Evolutionary conservation across 2,113 vertebrate species (phyloP).

Genomic region (Garra rufa): DNA sequence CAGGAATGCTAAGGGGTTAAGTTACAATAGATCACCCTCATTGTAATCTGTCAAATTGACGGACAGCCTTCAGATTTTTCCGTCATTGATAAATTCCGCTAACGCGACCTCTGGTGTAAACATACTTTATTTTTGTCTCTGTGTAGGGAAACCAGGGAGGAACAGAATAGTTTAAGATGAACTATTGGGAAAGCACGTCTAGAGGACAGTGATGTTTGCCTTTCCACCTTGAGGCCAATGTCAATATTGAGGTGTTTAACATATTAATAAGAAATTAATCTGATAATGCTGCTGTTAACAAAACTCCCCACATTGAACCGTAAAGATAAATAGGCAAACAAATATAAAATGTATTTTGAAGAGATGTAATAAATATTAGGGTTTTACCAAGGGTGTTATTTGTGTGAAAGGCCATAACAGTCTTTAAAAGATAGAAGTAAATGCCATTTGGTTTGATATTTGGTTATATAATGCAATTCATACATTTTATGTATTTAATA

Average conservation of each 20-base stretch:
- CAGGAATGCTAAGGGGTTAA: no score
- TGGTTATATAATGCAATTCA: not conserved
- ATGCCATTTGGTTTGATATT: not conserved
- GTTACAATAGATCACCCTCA: no score
- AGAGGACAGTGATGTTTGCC: slow-evolving; percentile 53
- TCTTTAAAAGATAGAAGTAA: not conserved
- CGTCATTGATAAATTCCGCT: no score
- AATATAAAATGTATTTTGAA: slow-evolving; percentile 42
- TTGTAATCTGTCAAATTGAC: no score
- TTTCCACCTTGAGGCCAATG: slow-evolving; percentile 43
- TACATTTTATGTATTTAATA: not conserved
- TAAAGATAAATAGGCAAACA: slow-evolving; percentile 54
- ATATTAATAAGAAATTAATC: slow-evolving; percentile 62
- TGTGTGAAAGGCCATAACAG: not conserved
- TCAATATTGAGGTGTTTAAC: slow-evolving; percentile 60
- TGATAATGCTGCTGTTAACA: slow-evolving; percentile 52
- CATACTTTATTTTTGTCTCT: not conserved
- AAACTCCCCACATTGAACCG: slow-evolving; percentile 25
- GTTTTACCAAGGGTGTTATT: slow-evolving; percentile 35
- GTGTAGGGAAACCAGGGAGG: not conserved
- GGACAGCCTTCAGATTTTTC: no score
- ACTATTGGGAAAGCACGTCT: slow-evolving; percentile 53
- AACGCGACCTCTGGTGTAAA: no score
- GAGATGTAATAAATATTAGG: slow-evolving; percentile 33
- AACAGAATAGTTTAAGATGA: slow-evolving; percentile 38